Percentiles rank a stretch among this genome's conserved stretches.
Evolutionary conservation across 2,797 vertebrate species (phyloP).

Genomic region (Enteromius treurensis): DNA sequence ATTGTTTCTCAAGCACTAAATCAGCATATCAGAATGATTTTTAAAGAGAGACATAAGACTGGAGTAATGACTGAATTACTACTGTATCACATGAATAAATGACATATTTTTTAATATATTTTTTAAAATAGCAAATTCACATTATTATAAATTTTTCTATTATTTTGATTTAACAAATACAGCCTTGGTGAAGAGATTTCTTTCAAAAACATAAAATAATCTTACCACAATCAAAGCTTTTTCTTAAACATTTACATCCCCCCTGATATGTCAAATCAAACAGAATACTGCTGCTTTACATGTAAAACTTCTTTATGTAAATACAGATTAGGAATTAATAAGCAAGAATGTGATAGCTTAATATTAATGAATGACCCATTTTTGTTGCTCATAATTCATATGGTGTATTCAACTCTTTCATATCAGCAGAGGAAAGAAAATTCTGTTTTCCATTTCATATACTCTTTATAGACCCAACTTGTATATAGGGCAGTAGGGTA

Average conservation of each 20-base stretch:
- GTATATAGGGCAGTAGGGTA: conserved; percentile 30
- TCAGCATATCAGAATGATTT: neutral
- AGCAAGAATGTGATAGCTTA: neutral
- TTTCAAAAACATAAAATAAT: neutral
- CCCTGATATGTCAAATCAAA: neutral
- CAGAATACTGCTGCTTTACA: neutral
- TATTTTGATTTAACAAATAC: neutral
- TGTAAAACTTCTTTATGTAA: neutral
- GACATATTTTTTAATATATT: neutral
- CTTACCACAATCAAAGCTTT: neutral
- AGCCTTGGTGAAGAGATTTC: neutral
- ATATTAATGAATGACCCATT: neutral
- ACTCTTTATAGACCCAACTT: conserved; percentile 6
- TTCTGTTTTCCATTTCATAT: neutral
- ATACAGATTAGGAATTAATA: neutral
- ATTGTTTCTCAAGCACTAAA: neutral
- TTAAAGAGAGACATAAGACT: neutral
- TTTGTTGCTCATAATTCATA: neutral
- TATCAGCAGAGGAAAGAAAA: neutral
- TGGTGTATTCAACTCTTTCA: neutral
- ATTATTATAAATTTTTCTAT: neutral
- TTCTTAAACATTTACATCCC: neutral
- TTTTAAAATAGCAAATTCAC: neutral
- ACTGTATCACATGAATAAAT: neutral
- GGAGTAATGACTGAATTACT: neutral